Base-by-base conservation (phyloP, 2,888 invertebrate species). In the Anticlea derivata region DNA sequence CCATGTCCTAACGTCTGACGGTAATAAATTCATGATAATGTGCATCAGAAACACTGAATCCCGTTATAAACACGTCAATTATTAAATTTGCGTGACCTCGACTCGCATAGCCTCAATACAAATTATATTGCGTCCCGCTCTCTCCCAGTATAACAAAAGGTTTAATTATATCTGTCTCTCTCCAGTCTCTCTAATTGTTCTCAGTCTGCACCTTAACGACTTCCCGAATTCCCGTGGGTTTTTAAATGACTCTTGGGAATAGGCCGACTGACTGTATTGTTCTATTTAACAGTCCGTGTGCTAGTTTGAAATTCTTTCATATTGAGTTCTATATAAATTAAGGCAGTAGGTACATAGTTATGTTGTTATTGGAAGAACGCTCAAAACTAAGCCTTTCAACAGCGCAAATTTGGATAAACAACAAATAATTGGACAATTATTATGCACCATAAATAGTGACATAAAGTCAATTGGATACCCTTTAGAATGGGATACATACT, bases 151-250 rank as follows among this genome's bases (percentile, higher is more conserved):
- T 8, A 38, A 71, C 62, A 73, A 68, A 72, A 60, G 63, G 51
- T 52, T 58, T 63, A 63, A 70, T 68, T 66, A 66, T 74, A 65
- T 51, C 68, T 50, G 46, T 68, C 68, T 60, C 66, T 33, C 69
- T 73, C 68, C 67, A 78, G 63, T 69, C 81, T 82, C 68, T 72
- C 73, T 86, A 87, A 87, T 86, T 86, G 84, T 82, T 73, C 66
- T 60, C 78, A 70, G 75, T 72, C 68, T 66, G 68, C 73, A 78
- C 73, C 73, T 71, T 87, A 87, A 87, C 85, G 84, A 85, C 82
- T 85, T 83, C 82, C 85, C 78, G 78, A 80, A 85, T 83, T 85
- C 80, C 71, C 73, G 70, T 66, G 68, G 71, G 68, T 75, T 76
- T 83, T 71, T 65, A 80, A 84, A 78, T 70, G 73, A 73, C 71